Base-by-base conservation (phyloP, 2,888 invertebrate species). In the Thera britannica region DNA sequence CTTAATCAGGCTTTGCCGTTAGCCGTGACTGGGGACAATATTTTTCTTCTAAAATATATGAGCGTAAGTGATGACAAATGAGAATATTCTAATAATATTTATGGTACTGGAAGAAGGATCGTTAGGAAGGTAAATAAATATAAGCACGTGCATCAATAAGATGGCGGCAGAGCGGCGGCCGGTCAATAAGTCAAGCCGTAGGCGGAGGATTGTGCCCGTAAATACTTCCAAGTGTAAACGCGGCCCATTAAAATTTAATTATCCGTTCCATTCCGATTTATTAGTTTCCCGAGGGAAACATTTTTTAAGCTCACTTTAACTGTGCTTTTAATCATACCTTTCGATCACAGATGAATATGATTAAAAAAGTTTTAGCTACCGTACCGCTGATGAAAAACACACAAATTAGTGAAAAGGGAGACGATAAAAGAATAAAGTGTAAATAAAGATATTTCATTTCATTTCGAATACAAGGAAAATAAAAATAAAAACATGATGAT, bases 201-300 rank as follows among this genome's bases (percentile, higher is more conserved):
- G 85, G 85, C 85, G 84, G 84, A 75, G 83, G 79, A 82, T 80
- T 77, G 80, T 73, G 80, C 75, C 79, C 84, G 79, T 88, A 87
- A 88, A 88, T 87, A 83, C 81, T 77, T 76, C 78, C 67, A 80
- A 79, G 81, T 83, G 83, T 84, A 83, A 82, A 83, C 79, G 82
- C 72, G 74, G 75, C 78, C 86, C 79, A 88, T 88, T 88, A 87
- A 87, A 87, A 84, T 86, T 85, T 89, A 90, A 89, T 88, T 86
- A 86, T 83, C 81, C 79, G 77, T 83, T 83, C 77, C 82, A 79
- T 81, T 85, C 76, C 79, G 79, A 87, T 89, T 89, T 88, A 90
- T 90, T 88, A 85, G 86, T 87, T 88, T 82, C 83, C 80, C 79
- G 77, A 77, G 80, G 80, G 81, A 82, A 83, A 75, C 75, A 76